A percentile compares a stretch with the other conserved stretches of the same genome.
Evolutionary conservation across 2,888 invertebrate species (phyloP).

Genomic region (Sympetrum striolatum): DNA sequence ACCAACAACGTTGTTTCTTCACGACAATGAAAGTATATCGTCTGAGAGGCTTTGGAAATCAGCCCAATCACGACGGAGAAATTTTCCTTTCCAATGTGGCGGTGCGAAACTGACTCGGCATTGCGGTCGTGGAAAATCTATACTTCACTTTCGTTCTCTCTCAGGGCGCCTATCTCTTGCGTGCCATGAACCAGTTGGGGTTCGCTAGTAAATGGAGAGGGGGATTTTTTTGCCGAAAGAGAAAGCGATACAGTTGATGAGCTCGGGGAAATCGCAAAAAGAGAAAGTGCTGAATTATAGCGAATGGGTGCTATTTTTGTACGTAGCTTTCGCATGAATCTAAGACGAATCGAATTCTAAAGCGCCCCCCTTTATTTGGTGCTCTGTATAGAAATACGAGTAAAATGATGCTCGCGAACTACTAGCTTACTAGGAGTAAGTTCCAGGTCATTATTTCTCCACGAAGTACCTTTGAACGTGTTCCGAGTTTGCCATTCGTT

Average conservation of each 20-base stretch:
- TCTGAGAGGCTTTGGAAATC: background rate
- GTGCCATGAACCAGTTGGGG: background rate
- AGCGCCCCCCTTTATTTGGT: background rate
- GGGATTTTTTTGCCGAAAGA: background rate
- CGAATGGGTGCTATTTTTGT: background rate
- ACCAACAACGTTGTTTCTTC: too few relatives aligned
- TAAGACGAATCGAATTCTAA: background rate
- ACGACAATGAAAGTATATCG: too few relatives aligned
- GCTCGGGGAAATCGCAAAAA: background rate
- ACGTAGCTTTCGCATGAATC: background rate
- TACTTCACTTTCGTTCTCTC: background rate
- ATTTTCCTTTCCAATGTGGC: background rate
- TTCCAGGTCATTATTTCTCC: too few relatives aligned
- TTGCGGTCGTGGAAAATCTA: background rate
- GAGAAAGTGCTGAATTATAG: background rate
- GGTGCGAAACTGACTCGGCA: background rate
- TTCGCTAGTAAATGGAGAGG: background rate
- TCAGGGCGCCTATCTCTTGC: background rate
- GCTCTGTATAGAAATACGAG: background rate
- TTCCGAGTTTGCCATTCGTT: too few relatives aligned
- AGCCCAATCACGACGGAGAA: background rate
- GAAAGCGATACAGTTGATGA: background rate
- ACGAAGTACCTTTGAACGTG: too few relatives aligned
- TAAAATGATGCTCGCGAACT: too few relatives aligned
- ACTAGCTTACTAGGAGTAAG: too few relatives aligned